Base-by-base conservation (phyloP, 2,113 vertebrate species). In the Regulus satrapa region DNA sequence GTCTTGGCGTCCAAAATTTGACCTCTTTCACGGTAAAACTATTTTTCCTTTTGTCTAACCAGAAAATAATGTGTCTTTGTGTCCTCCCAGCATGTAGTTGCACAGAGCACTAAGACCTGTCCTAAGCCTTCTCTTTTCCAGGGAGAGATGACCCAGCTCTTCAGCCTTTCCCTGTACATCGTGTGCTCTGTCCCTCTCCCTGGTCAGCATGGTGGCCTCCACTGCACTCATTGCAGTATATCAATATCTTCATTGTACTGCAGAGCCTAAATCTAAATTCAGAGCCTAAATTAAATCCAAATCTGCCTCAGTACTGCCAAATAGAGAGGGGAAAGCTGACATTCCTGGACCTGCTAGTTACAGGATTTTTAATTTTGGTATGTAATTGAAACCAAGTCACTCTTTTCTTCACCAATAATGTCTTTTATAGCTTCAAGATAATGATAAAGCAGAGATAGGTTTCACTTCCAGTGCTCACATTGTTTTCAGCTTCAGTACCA, bases 91-190 rank as follows among this genome's bases (percentile, higher is more conserved):
- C 10, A 40, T 1, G 9, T 45, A 67, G 40, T 2, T 82, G 28
- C 8, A 61, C n/a, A 75, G 45, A 68, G 54, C 41, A 34, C 26
- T 34, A 17, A 76, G 21, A 11, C 29, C 19, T 85, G 23, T 8
- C 11, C 21, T 36, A 12, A 86, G 25, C 12, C 11, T 55, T 69
- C 18, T 48, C 10, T 54, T 73, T 29, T 85, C 38, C 62, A 72
- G 23, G 18, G 23, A 20, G 29, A 88, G 32, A 8, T 49, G 38
- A 73, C 9, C 24, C 40, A 54, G 19, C 7, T 73, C 36, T 61
- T 45, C 58, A 76, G n/a, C 18, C 9, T 82, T 23, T 88, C 12
- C 31, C 23, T 14, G 8, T 9, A 45, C 0, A 1, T 4, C 0
- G 0, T 64, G 52, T 52, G 9, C 36, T 80, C 23, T n/a, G 5